These are phyloP conservation scores for Trididemnum clinides DNA, from an alignment of 23 tunicate species.

Conservation along the genomic window DNA sequence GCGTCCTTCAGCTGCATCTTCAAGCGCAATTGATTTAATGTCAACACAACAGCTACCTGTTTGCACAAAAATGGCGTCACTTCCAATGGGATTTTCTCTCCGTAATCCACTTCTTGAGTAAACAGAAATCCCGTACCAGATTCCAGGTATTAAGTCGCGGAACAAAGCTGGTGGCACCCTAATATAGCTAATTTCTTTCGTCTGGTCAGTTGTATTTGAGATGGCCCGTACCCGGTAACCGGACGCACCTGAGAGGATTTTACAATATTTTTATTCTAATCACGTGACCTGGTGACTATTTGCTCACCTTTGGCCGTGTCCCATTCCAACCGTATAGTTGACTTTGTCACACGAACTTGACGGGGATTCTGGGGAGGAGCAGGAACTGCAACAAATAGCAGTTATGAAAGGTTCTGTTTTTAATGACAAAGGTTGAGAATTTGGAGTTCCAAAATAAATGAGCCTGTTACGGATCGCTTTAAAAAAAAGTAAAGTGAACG, in stretches of 20 bases:
- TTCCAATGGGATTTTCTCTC: slow-evolving; percentile 33
- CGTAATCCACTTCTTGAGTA: slow-evolving; percentile 33
- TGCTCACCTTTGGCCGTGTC: slow-evolving; percentile 57
- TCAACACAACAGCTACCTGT: slow-evolving; percentile 65
- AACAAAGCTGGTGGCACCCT: background rate
- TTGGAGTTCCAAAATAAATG: too few species aligned
- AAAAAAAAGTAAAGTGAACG: too few species aligned
- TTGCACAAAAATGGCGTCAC: slow-evolving; percentile 37
- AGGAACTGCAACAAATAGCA: slow-evolving; percentile 57
- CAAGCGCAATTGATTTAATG: too few species aligned
- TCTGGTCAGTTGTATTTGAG: background rate
- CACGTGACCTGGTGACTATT: too few species aligned
- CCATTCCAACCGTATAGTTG: slow-evolving; percentile 45
- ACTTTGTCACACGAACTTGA: slow-evolving; percentile 1
- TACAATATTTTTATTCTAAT: too few species aligned
- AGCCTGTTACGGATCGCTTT: too few species aligned
- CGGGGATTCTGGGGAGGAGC: slow-evolving; percentile 18
- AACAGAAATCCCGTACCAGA: slow-evolving; percentile 50
- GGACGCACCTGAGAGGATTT: slow-evolving; percentile 21
- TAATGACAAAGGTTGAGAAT: too few species aligned
- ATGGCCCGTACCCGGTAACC: slow-evolving; percentile 8
- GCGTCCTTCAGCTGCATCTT: too few species aligned
- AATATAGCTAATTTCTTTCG: too few species aligned
- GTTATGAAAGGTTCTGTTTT: too few species aligned
- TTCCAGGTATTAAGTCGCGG: slow-evolving; percentile 22